These are phyloP conservation scores for Thomomys bottae DNA, from an alignment of 2,113 vertebrate genomes.

Conservation along the genomic window DNA sequence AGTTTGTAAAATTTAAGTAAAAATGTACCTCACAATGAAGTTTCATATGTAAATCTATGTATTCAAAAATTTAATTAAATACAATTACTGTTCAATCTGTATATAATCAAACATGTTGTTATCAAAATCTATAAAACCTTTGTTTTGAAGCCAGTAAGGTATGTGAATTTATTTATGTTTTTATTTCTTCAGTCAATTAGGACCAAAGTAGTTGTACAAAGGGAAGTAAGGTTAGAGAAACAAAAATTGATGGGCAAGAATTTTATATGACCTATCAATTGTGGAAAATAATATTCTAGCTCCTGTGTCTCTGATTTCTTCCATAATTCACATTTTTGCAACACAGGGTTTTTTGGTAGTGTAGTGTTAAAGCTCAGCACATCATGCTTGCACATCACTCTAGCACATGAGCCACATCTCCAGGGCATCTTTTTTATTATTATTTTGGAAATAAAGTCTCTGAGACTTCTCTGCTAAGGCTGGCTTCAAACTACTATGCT, in stretches of 20 bases:
- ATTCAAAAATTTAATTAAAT: neutral
- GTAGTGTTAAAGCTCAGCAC: no score
- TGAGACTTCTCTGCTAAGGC: no score
- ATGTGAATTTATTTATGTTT: neutral
- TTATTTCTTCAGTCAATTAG: neutral
- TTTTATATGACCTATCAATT: neutral
- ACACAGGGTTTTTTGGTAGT: neutral
- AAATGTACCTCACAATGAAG: neutral
- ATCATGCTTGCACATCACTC: no score
- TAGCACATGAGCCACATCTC: no score
- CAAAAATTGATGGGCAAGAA: neutral
- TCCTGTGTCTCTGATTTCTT: neutral
- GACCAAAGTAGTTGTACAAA: neutral
- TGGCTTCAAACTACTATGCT: no score
- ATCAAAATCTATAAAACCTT: neutral
- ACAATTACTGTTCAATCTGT: neutral
- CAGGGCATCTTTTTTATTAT: no score
- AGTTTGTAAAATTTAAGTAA: neutral
- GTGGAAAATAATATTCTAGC: neutral
- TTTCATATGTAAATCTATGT: neutral
- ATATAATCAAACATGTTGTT: conserved; percentile 9
- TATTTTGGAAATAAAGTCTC: no score
- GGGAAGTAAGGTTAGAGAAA: neutral
- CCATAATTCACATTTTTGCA: neutral
- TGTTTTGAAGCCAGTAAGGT: neutral